Conservation (phyloP, 2,113 vertebrate genomes). For the Albula glossodonta region DNA sequence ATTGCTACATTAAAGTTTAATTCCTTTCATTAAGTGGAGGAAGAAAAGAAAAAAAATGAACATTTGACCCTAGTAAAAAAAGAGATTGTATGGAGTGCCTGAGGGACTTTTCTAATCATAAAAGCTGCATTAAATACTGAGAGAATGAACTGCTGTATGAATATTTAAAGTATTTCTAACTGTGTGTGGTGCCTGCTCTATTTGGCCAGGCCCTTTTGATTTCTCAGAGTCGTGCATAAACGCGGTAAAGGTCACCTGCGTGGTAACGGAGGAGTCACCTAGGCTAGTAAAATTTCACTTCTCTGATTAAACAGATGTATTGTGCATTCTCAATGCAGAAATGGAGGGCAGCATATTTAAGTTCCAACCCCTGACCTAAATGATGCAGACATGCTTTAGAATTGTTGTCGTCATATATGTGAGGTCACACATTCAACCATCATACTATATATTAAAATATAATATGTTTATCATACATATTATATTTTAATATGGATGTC, state of each 20-base stretch:
- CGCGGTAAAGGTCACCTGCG: conserved; percentile 30
- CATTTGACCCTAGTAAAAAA: conserved; percentile 16
- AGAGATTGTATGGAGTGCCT: conserved; percentile 23
- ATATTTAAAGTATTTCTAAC: conserved; percentile 43
- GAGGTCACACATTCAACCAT: too few species aligned
- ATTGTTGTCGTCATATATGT: too few species aligned
- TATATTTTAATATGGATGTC: too few species aligned
- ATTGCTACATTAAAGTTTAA: conserved; percentile 46
- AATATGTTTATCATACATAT: too few species aligned
- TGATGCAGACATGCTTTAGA: too few species aligned
- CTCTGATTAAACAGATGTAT: background rate
- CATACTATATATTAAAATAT: too few species aligned
- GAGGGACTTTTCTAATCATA: conserved; percentile 17
- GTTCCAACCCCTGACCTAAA: too few species aligned
- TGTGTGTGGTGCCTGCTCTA: conserved; percentile 21
- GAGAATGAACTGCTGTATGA: conserved; percentile 29
- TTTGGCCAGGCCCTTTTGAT: conserved; percentile 32
- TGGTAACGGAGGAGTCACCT: background rate
- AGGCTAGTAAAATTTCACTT: background rate
- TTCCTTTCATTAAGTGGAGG: conserved; percentile 27
- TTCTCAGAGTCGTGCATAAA: conserved; percentile 32
- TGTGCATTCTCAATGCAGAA: background rate
- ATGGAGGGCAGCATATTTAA: too few species aligned
- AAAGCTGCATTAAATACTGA: conserved; percentile 33
- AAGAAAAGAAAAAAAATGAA: conserved; percentile 37